Percentiles rank a stretch among this genome's conserved stretches.
phyloP scores from a whole-genome alignment of 1,140 invertebrate species.

The Zaprionus davidi region DNA sequence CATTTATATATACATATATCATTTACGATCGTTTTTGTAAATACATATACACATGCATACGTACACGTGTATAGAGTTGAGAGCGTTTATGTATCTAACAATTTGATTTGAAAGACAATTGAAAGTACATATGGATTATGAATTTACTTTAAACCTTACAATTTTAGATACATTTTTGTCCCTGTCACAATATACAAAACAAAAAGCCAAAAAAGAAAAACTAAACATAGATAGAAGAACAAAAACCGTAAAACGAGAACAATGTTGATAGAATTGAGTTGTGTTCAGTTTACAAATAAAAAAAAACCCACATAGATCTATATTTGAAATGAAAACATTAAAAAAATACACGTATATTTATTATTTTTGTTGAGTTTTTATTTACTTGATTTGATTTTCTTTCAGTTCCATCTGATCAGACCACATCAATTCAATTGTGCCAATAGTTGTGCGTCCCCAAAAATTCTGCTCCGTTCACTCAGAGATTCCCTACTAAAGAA shows the following conservation, averaged over 20 bases:
- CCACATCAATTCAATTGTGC: slow-evolving; percentile 31
- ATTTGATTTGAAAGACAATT: slow-evolving; percentile 25
- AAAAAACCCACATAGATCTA: slow-evolving; percentile 12
- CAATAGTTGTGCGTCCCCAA: slow-evolving; percentile 22
- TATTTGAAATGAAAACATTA: slow-evolving; percentile 25
- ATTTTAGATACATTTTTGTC: slow-evolving; percentile 22
- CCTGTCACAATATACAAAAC: slow-evolving; percentile 18
- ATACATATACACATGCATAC: background rate
- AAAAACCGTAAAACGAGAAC: slow-evolving; percentile 26
- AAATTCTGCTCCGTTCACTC: slow-evolving; percentile 1
- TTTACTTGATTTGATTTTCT: slow-evolving; percentile 1
- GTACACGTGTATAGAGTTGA: slow-evolving; percentile 8
- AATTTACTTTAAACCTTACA: slow-evolving; percentile 30
- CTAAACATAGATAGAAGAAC: slow-evolving; percentile 20
- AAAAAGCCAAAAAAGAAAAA: slow-evolving; percentile 19
- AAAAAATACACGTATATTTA: slow-evolving; percentile 31
- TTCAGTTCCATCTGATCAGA: slow-evolving; percentile 20
- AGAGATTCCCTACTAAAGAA: background rate
- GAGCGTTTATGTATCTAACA: slow-evolving; percentile 17
- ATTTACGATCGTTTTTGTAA: slow-evolving; percentile 10
- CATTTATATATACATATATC: slow-evolving; percentile 13
- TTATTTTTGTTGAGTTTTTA: slow-evolving; percentile 22
- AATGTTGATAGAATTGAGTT: slow-evolving; percentile 64
- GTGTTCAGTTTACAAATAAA: slow-evolving; percentile 55
- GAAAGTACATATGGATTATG: slow-evolving; percentile 19